Evolutionary conservation across 1,140 invertebrate genomes (phyloP), one percentile per base, ranked within the genome.

Genomic region (Triops cancriformis): DNA sequence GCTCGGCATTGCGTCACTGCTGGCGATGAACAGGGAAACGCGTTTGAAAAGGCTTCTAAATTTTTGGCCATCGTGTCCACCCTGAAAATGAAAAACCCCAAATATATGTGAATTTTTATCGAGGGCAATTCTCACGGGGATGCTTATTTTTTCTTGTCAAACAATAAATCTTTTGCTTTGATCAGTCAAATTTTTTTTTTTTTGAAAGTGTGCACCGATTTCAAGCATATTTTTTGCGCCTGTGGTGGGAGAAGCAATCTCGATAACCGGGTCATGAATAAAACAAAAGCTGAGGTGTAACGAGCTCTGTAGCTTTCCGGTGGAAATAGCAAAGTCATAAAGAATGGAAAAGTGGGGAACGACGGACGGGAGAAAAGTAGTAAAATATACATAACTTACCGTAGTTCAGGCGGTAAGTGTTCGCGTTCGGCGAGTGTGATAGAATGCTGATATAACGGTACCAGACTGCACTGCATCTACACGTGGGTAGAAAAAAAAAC

Each of bases 261-360:
- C n/a, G 5, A 64, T n/a, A 23, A 64, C 14, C 23, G 51, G 51
- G 10, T 3, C 23, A 64, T 64, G 18, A 7, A 64, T 11, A 64
- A n/a, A 64, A 64, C 14, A 64, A 64, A 14, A 64, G n/a, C 3
- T 2, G 23, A 64, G 23, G 51, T 64, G 31, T 7, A 37, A 37
- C 51, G 51, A 64, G 51, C 51, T 64, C 43, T 37, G 7, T 37
- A 64, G 51, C 51, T 64, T 64, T 23, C 51, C 6, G n/a, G 23
- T 64, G 18, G 18, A 64, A 64, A 64, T n/a, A 64, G 51, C 51
- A 18, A 64, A 64, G 51, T 64, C 51, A 64, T 64, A 64, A 64
- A 64, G 0, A 9, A 64, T 64, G 51, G 51, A 64, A 64, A 23
- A 23, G 2, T 6, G 23, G 23, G 51, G 23, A 23, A 64, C 9